Conservation (phyloP, 1,140 invertebrate species). For the Spodoptera litura region DNA sequence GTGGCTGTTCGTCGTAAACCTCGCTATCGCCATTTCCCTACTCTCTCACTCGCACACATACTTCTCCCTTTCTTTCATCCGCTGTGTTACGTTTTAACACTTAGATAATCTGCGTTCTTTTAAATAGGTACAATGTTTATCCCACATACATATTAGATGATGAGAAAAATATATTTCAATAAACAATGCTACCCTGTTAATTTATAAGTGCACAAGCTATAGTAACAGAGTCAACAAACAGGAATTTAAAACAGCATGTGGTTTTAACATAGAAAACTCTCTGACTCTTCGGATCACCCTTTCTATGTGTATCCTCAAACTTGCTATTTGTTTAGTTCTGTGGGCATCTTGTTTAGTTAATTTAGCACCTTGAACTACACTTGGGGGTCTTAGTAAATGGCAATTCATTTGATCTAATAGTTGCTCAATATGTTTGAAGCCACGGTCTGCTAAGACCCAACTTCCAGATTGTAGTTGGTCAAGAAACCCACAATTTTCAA, state of each 20-base stretch:
- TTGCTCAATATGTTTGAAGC: constrained; percentile 66
- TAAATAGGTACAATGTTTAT: too few species aligned
- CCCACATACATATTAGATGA: too few species aligned
- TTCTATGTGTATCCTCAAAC: constrained; percentile 74
- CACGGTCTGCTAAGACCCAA: constrained; percentile 64
- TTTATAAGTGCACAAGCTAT: constrained; percentile 7
- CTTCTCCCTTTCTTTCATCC: too few species aligned
- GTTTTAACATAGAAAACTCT: constrained; percentile 57
- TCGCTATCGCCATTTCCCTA: too few species aligned
- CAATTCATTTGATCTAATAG: constrained; percentile 51
- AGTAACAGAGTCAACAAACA: background rate
- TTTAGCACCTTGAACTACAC: constrained; percentile 56
- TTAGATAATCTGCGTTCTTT: too few species aligned
- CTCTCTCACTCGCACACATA: too few species aligned
- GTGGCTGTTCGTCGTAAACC: too few species aligned
- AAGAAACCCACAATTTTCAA: constrained; percentile 67
- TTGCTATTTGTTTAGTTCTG: constrained; percentile 66
- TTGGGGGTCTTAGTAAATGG: constrained; percentile 62
- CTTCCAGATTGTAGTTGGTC: constrained; percentile 47
- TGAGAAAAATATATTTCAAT: too few species aligned
- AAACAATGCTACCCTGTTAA: too few species aligned
- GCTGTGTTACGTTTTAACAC: too few species aligned
- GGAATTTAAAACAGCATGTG: background rate
- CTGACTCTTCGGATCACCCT: constrained; percentile 66
- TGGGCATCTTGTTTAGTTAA: constrained; percentile 57